Evolutionary conservation across 2,113 vertebrate species (phyloP), one percentile per base, ranked within the genome.

Genomic region (Siphamia tubifer): DNA sequence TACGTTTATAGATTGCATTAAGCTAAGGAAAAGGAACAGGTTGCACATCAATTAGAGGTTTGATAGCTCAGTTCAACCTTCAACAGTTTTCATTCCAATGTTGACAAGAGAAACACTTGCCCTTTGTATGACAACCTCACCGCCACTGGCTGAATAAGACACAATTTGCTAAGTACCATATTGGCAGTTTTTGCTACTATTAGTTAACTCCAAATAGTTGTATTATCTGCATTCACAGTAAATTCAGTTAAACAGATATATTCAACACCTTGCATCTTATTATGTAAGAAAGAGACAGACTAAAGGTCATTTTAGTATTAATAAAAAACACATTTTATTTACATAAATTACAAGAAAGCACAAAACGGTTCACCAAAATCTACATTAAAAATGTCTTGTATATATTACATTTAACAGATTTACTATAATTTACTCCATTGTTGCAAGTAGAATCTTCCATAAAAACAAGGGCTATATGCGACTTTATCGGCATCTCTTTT

Each of bases 311-410:
- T 54, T 77, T 69, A 39, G 60, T 86, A 87, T 93, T 88, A 77
- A 93, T 92, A 91, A 86, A 94, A 93, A 90, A 91, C 78, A 91
- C 93, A 79, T 92, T 95, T 95, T 95, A 94, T 95, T 94, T 95
- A 93, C 93, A 94, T 92, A 93, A 95, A 92, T 93, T 94, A 93
- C 93, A 94, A 89, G 84, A 92, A 91, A 90, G 76, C 91, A 94
- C 93, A 89, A 92, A 94, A 76, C 82, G 80, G 87, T 87, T 93
- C 93, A 95, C 94, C 91, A 91, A 89, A 91, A 84, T 92, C 90
- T 92, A 93, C 91, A 88, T 85, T 88, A 94, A 91, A 93, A 93
- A 92, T 88, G 84, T 88, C 68, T 88, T 42, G 77, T 87, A 89
- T 90, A 89, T 92, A 83, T 90, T 91, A 92, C 88, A 92, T 90